Base-by-base conservation (phyloP, 2,113 vertebrate genomes). In the Acinonyx jubatus region DNA sequence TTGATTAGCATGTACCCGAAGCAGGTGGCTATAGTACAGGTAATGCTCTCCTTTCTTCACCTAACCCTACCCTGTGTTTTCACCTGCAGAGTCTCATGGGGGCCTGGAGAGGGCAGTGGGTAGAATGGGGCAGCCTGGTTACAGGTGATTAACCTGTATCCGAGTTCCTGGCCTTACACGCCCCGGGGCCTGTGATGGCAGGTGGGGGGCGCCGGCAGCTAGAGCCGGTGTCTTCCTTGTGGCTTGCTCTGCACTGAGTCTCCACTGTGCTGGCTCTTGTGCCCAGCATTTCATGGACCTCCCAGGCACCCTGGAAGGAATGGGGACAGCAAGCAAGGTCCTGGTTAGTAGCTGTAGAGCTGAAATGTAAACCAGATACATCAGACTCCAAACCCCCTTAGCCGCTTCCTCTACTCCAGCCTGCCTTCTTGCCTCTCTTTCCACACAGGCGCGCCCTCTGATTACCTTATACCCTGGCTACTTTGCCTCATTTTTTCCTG, bases 71-170 rank as follows among this genome's bases (percentile, higher is more conserved):
- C 61, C 73, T 33, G 36, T 79, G 63, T 45, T 91, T 95, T 71
- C 33, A 79, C 65, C 27, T 19, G 1, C 14, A 69, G 45, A n/a
- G 48, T 16, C 66, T 55, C 52, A 27, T 0, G 0, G n/a, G 61
- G 52, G 15, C 45, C 3, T 10, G 74, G 71, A 33, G 36, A 61
- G 50, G 52, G 36, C 86, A 82, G 57, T 38, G 48, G 21, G 61
- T 84, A 7, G 19, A 31, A 65, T n/a, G 41, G 15, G 21, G 18
- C 76, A 50, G 8, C 50, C 73, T 84, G 12, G 38, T 55, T 63
- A 38, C 16, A 57, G 65, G 80, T 79, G 48, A 16, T 16, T 31
- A 31, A 66, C 31, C 63, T 68, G 68, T 2, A 1, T 82, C 68
- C 5, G 12, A 50, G 69, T 31, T 9, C 13, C 23, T 74, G 63